Conservation (phyloP, 2,888 invertebrate genomes). For the Danaus chrysippus region DNA sequence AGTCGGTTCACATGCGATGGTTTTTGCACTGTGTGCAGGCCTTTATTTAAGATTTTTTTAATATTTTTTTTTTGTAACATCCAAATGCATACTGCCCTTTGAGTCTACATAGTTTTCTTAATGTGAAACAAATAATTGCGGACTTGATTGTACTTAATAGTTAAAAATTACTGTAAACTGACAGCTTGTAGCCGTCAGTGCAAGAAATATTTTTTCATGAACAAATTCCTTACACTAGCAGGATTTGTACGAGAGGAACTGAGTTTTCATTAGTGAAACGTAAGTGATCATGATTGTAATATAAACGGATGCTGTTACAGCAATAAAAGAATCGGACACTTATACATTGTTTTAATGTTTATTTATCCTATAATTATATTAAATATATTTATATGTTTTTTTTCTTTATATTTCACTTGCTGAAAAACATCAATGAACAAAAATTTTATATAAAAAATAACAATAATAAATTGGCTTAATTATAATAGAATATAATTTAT, state of each 20-base stretch:
- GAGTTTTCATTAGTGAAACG: conserved; percentile 67
- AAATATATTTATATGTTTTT: background rate
- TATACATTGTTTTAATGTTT: conserved; percentile 7
- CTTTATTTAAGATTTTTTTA: conserved; percentile 46
- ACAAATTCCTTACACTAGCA: conserved; percentile 32
- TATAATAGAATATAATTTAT: too few species aligned
- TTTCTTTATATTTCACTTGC: background rate
- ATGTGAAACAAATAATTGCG: conserved; percentile 22
- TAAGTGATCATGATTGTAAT: conserved; percentile 72
- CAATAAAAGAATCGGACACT: conserved; percentile 73
- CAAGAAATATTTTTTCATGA: conserved; percentile 48
- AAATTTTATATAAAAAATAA: too few species aligned
- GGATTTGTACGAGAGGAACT: conserved; percentile 57
- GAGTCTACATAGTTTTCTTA: conserved; percentile 47
- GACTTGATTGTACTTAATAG: conserved; percentile 64
- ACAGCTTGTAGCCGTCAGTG: conserved; percentile 33
- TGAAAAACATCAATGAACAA: too few species aligned
- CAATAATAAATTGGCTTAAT: too few species aligned
- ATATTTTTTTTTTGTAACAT: conserved; percentile 47
- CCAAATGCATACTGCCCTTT: conserved; percentile 53
- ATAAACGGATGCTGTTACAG: conserved; percentile 74
- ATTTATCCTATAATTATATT: conserved; percentile 8
- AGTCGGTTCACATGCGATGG: conserved; percentile 33
- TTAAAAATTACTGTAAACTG: conserved; percentile 47
- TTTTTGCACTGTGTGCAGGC: conserved; percentile 39